A percentile compares a stretch with the other conserved stretches of the same genome.
Conservation (phyloP, 2,797 vertebrate species). For the Nasua narica region DNA sequence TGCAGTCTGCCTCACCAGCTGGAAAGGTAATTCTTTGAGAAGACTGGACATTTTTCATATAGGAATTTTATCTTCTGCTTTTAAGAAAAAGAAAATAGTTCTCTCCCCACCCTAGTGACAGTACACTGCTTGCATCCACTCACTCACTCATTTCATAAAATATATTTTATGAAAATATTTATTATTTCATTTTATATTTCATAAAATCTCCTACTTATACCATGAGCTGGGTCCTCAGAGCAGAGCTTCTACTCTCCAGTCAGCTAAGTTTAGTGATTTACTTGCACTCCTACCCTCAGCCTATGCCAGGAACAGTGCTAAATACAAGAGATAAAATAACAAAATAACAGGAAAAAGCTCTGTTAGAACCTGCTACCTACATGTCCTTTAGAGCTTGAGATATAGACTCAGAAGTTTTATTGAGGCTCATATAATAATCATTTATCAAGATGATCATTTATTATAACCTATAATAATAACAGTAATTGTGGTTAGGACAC, state of each 20-base stretch:
- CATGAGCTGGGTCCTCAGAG: not conserved
- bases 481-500: not conserved
- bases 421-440: not conserved
- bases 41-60: not conserved
- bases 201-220: not conserved
- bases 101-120: not conserved
- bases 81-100: not conserved
- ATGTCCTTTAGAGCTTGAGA: not conserved
- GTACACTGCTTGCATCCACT: not conserved
- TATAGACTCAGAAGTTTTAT: not conserved
- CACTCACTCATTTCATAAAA: not conserved
- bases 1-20: not conserved
- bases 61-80: not conserved
- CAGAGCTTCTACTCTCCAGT: not conserved
- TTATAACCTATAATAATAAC: not conserved
- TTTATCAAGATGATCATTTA: not conserved
- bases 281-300: rapidly evolving
- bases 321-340: not conserved
- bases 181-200: not conserved
- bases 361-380: not conserved
- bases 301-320: not conserved
- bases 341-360: not conserved
- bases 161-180: not conserved
- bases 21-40: not conserved
- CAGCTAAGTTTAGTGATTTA: not conserved